Conservation (phyloP, 1,140 invertebrate genomes). For the Magallana ariakensis region DNA sequence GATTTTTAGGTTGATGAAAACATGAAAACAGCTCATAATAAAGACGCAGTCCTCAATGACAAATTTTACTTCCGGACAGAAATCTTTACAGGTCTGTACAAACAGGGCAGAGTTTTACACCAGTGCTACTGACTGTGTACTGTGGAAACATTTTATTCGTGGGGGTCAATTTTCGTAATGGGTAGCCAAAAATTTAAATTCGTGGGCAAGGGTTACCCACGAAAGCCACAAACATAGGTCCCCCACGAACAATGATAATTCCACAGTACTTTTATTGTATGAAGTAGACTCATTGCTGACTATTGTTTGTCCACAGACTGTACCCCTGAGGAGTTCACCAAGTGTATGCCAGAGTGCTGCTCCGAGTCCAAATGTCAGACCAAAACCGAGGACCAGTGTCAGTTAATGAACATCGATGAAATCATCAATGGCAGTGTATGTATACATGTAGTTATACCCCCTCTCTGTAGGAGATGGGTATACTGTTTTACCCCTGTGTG, state of each 20-base stretch:
- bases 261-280: too few relatives aligned
- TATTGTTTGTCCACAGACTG: slow-evolving; percentile 56
- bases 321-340: slow-evolving; percentile 64
- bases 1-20: slow-evolving; percentile 94
- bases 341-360: slow-evolving; percentile 60
- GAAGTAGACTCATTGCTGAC: too few relatives aligned
- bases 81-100: slow-evolving; percentile 70
- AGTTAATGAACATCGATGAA: slow-evolving; percentile 91
- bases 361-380: slow-evolving; percentile 52
- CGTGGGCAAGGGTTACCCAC: too few relatives aligned
- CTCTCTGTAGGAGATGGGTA: too few relatives aligned
- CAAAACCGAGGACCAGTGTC: slow-evolving; percentile 20
- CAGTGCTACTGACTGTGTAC: too few relatives aligned
- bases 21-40: slow-evolving; percentile 95
- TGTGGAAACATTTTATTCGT: too few relatives aligned
- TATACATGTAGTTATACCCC: neutral
- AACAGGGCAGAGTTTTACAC: too few relatives aligned
- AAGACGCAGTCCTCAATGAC: slow-evolving; percentile 87
- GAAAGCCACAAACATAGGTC: too few relatives aligned
- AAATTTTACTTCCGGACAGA: slow-evolving; percentile 76
- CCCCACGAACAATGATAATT: too few relatives aligned
- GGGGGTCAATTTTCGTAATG: too few relatives aligned
- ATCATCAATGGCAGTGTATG: slow-evolving; percentile 98
- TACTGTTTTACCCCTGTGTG: too few relatives aligned
- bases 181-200: too few relatives aligned